Evolutionary conservation across 2,888 invertebrate genomes (phyloP).

Genomic region (Rosalia funebris): DNA sequence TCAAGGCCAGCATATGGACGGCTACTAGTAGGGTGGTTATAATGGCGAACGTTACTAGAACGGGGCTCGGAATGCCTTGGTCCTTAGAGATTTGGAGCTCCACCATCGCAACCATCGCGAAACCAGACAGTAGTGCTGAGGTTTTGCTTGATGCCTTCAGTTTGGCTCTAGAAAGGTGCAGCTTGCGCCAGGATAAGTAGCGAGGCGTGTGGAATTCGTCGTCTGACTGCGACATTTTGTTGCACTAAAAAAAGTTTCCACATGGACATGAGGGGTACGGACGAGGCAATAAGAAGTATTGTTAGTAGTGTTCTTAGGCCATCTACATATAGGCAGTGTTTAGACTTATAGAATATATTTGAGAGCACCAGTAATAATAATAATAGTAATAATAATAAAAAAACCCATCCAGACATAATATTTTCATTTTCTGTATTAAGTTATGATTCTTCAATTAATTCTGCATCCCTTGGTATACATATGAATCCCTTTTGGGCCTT

Average conservation of each 20-base stretch:
- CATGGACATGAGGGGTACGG: too few species aligned
- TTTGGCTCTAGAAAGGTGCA: conserved; percentile 95
- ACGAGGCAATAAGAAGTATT: too few species aligned
- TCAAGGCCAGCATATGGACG: conserved; percentile 96
- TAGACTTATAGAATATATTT: too few species aligned
- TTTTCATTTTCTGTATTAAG: too few species aligned
- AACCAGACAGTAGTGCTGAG: conserved; percentile 94
- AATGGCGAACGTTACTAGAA: conserved; percentile 92
- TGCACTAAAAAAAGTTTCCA: conserved; percentile 47
- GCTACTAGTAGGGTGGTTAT: conserved; percentile 96
- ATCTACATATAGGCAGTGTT: too few species aligned
- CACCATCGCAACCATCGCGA: conserved; percentile 99
- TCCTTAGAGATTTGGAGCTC: conserved; percentile 86
- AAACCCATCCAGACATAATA: too few species aligned
- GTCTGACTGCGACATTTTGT: conserved; percentile 77
- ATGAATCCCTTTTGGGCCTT: too few species aligned
- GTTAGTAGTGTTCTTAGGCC: too few species aligned
- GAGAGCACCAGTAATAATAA: too few species aligned
- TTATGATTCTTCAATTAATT: too few species aligned
- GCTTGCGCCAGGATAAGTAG: conserved; percentile 88
- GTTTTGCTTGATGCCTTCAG: conserved; percentile 98
- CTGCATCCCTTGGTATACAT: too few species aligned
- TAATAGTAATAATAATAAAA: too few species aligned
- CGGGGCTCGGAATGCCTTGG: conserved; percentile 78
- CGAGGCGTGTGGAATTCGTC: conserved; percentile 84